Percentiles rank a stretch among this genome's conserved stretches.
These are phyloP conservation scores for Pseudomyrmex sp. DNA, from an alignment of 1,140 invertebrate species.

Conservation along the genomic window DNA sequence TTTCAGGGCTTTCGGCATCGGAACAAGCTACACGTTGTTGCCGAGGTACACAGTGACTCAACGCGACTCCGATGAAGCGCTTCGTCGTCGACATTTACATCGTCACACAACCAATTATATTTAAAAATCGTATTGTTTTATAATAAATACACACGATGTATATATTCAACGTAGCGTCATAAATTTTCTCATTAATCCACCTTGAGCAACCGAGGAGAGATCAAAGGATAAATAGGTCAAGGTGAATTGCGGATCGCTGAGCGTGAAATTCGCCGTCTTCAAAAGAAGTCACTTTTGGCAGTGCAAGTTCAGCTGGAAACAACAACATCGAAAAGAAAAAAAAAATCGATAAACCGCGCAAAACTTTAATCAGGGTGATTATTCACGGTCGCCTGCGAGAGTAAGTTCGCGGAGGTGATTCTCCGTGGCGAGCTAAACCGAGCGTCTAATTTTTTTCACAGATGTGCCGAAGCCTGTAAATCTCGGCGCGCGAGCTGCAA, in stretches of 20 bases:
- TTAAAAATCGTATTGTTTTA: no score
- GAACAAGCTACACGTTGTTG: constrained; percentile 1
- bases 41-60: background rate
- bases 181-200: constrained; percentile 9
- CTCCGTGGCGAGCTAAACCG: constrained; percentile 21
- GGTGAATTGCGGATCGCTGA: constrained; percentile 25
- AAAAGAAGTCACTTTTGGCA: constrained; percentile 30
- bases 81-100: background rate
- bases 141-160: background rate
- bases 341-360: background rate
- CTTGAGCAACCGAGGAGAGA: constrained; percentile 13
- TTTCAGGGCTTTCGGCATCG: constrained; percentile 47
- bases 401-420: constrained; percentile 7
- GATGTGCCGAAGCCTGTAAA: constrained; percentile 41
- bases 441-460: constrained; percentile 11
- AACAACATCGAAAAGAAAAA: background rate
- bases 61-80: background rate
- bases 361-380: constrained; percentile 51
- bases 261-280: constrained; percentile 43
- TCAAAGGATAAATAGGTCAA: constrained; percentile 41
- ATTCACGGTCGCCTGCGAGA: constrained; percentile 40
- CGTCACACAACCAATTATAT: no score
- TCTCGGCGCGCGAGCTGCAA: constrained; percentile 25
- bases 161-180: background rate
- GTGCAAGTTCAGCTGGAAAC: constrained; percentile 30